A percentile compares a stretch with the other conserved stretches of the same genome.
These are phyloP conservation scores for Motacilla tschutschensis DNA, from an alignment of 2,113 vertebrate species.

Conservation along the genomic window DNA sequence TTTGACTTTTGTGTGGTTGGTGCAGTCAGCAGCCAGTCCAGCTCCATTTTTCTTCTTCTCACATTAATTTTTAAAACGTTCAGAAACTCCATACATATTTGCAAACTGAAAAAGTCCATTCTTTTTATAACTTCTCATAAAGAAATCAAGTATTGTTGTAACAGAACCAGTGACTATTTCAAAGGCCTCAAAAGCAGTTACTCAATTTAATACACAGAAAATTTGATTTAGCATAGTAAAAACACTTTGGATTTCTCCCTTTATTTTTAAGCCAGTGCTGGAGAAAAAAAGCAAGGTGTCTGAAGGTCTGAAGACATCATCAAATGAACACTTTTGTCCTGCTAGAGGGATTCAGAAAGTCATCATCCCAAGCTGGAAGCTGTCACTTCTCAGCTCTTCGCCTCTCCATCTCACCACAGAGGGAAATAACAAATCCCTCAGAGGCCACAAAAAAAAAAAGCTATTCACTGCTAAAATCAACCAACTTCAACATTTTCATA, in stretches of 20 bases:
- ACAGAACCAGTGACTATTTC: background rate
- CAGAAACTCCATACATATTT: background rate
- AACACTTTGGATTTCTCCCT: background rate
- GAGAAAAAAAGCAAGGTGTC: conserved; percentile 14
- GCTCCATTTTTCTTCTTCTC: background rate
- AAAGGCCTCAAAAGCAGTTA: background rate
- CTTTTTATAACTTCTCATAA: background rate
- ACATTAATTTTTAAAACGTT: background rate
- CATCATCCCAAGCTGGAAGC: background rate
- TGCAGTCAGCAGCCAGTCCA: background rate
- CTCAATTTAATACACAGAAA: background rate
- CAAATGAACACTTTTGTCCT: background rate
- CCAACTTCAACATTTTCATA: background rate
- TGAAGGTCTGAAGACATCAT: background rate
- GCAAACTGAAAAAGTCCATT: background rate
- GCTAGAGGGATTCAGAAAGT: background rate
- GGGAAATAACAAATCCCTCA: background rate
- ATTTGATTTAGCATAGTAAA: background rate
- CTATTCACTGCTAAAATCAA: background rate
- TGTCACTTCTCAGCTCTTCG: background rate
- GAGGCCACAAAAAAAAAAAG: background rate
- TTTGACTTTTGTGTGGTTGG: background rate
- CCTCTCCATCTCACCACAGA: background rate
- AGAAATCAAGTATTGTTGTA: background rate
- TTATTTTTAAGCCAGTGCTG: background rate